Conservation (phyloP, 2,113 vertebrate species). For the Actenoides hombroni region DNA sequence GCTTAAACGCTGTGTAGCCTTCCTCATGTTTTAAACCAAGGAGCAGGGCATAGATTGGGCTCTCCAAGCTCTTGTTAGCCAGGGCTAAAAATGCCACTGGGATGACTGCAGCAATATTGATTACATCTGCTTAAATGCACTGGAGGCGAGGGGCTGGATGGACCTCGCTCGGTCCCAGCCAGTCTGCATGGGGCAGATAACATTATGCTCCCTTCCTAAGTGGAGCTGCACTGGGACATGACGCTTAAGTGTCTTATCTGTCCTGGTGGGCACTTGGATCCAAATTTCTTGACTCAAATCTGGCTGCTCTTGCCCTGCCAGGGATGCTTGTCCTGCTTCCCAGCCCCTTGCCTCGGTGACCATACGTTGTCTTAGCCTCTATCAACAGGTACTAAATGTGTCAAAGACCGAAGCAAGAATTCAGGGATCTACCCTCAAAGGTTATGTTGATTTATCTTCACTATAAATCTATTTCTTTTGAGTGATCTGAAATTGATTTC, state of each 20-base stretch:
- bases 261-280: accelerated
- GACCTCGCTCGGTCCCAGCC: accelerated
- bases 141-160: accelerated
- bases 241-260: neutral
- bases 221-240: accelerated
- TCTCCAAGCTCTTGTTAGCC: neutral
- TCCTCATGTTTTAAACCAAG: neutral
- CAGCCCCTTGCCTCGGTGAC: neutral
- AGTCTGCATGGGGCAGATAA: accelerated
- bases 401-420: conserved; percentile 8
- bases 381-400: neutral
- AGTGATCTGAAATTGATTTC: conserved; percentile 41
- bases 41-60: accelerated
- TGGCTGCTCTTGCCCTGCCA: neutral
- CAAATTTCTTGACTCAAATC: neutral
- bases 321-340: neutral
- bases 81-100: neutral
- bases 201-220: neutral
- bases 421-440: conserved; percentile 36
- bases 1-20: neutral
- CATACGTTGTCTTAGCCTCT: neutral
- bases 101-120: neutral
- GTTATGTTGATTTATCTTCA: conserved; percentile 10
- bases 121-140: neutral
- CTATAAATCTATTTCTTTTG: conserved; percentile 29